These are phyloP conservation scores for Tympanoctomys barrerae DNA, from an alignment of 2,797 vertebrate species.

Conservation along the genomic window DNA sequence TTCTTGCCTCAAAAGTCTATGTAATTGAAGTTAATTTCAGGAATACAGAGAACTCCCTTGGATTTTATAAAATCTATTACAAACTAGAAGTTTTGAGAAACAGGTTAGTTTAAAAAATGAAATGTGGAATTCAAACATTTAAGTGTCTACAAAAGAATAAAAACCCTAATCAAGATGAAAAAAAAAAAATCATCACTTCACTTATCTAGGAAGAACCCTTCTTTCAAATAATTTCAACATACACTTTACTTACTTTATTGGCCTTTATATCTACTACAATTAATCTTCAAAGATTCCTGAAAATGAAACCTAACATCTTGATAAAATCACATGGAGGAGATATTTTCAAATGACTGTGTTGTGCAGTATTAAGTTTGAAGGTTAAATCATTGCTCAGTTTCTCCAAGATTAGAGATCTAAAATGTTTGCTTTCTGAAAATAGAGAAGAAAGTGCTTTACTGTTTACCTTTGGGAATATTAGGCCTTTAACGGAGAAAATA, in stretches of 20 bases:
- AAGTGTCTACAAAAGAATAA: slow-evolving; percentile 80
- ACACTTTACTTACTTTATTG: slow-evolving; percentile 72
- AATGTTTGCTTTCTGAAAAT: slow-evolving; percentile 77
- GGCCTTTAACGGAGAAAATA: slow-evolving; percentile 62
- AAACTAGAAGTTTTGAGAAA: slow-evolving; percentile 72
- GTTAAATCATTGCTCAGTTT: slow-evolving; percentile 72
- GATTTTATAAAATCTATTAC: slow-evolving; percentile 76
- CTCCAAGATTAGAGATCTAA: slow-evolving; percentile 63
- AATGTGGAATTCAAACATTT: slow-evolving; percentile 76
- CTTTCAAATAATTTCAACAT: slow-evolving; percentile 69
- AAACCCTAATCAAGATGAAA: slow-evolving; percentile 81
- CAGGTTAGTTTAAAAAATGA: slow-evolving; percentile 78
- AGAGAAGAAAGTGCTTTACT: slow-evolving; percentile 63
- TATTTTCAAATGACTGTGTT: slow-evolving; percentile 16
- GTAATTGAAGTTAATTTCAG: slow-evolving; percentile 53
- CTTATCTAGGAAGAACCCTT: slow-evolving; percentile 81
- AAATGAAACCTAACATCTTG: slow-evolving; percentile 48
- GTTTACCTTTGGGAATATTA: slow-evolving; percentile 68
- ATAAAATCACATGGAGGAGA: background rate
- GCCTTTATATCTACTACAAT: slow-evolving; percentile 79
- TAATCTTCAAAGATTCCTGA: slow-evolving; percentile 71
- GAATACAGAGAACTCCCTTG: background rate
- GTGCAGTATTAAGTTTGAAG: slow-evolving; percentile 65
- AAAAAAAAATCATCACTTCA: slow-evolving; percentile 76
- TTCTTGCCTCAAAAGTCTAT: slow-evolving; percentile 22